Evolutionary conservation across 1,140 invertebrate species (phyloP), one percentile per base, ranked within the genome.

Genomic region (Liolophura sinensis): DNA sequence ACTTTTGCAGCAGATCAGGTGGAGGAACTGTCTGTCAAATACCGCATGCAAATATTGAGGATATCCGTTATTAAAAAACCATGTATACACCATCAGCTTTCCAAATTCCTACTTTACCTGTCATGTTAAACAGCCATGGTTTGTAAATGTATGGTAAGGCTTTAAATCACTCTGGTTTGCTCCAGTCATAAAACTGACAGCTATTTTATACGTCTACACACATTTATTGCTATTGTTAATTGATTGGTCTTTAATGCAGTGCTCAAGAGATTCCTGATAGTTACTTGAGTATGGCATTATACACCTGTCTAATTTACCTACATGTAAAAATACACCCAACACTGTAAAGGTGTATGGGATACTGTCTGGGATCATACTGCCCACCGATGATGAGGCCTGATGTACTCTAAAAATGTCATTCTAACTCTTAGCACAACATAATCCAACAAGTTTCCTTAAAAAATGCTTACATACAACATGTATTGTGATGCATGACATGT

Each of bases 71-170:
- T 16, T 57, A 57, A n/a, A 11, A 47, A 24, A 40, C 12, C 46
- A 40, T 12, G 12, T 48, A 46, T 0, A 18, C 4, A 20, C 48
- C 46, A n/a, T 55, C 54, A 56, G n/a, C 48, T 52, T 22, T 48
- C 12, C 7, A 25, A 22, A 31, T 16, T 49, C 48, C 1, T 12
- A n/a, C 15, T 52, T 64, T 59, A 49, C 12, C 18, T 15, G 40
- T 55, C 55, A 11, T 64, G 60, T 57, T 58, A 24, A 52, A 50
- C 1, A 60, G 24, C 60, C 24, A 24, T 31, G 31, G 46, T 31
- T 27, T 14, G 14, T 20, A 18, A 50, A 18, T 18, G 25, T 50
- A 22, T 12, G 12, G 14, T 20, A 50, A 14, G 18, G 6, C 60
- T 24, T 50, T 50, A 22, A 11, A 24, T n/a, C n/a, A 22, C 20